Base-by-base conservation (phyloP, 2,888 invertebrate genomes). In the Epinotia demarniana region DNA sequence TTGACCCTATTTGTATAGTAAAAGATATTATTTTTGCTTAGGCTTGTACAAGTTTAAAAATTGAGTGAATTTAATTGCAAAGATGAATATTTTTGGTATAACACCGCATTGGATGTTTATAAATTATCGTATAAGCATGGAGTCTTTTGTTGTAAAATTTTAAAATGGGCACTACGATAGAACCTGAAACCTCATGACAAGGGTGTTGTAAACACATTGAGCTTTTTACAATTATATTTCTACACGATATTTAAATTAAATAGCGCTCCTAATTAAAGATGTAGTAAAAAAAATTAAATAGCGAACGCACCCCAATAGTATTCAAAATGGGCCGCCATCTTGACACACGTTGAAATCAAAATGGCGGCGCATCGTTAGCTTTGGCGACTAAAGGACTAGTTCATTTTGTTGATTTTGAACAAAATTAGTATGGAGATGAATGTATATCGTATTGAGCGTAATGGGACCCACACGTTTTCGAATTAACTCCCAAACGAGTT, bases 1-100 rank as follows among this genome's bases (percentile, higher is more conserved):
- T 89, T 84, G 82, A 86, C 86, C 85, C 85, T 88, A 88, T 85
- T 81, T 81, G 80, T 86, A 88, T 88, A 90, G 83, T 86, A 82
- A 87, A 90, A 93, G 91, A 93, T 87, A 89, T 93, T 93, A 93
- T 93, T 93, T 93, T 93, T 93, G 93, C 93, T 93, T 92, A 91
- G 89, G 93, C 93, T 92, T 92, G 81, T 91, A 92, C 90, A 88
- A 87, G 88, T 87, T 89, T 83, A 79, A 78, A 81, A 79, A 84
- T 83, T 85, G 81, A 83, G 85, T 88, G 75, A 72, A 84, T 90
- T 91, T 85, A 85, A 93, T 92, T 92, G 92, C 92, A 85, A 90
- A 90, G 87, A 91, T 85, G 79, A 89, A 91, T 93, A 92, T 92
- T 91, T 92, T 93, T 92, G 92, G 90, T 93, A 92, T 86, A 84